Percentiles rank a stretch among this genome's conserved stretches.
Conservation (phyloP, 2,888 invertebrate genomes). For the Ischnura elegans region DNA sequence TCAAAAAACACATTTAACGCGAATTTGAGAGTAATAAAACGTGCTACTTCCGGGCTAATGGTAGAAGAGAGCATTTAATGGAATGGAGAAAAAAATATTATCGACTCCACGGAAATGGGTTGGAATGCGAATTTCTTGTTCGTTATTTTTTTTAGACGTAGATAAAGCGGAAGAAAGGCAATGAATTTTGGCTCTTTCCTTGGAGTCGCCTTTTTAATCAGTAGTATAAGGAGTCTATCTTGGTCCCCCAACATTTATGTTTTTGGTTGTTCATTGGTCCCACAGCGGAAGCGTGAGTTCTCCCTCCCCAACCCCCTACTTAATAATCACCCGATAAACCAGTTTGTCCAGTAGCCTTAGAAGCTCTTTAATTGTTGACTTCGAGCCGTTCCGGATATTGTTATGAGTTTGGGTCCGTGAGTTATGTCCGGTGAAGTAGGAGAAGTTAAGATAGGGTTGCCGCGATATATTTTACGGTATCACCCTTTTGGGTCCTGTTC, state of each 20-base stretch:
- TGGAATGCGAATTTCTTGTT: background rate
- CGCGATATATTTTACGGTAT: background rate
- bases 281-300: background rate
- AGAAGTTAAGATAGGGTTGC: background rate
- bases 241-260: background rate
- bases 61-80: background rate
- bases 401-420: background rate
- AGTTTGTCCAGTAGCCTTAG: background rate
- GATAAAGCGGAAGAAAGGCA: background rate
- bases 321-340: background rate
- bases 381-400: background rate
- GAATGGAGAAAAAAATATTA: background rate
- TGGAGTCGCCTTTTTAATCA: background rate
- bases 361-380: background rate
- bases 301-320: background rate
- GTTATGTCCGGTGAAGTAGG: background rate
- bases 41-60: too few relatives aligned
- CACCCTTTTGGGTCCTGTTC: too few relatives aligned
- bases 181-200: background rate
- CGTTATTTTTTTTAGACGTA: background rate
- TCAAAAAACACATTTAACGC: background rate
- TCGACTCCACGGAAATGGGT: background rate
- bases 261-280: background rate
- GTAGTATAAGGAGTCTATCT: background rate
- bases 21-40: too few relatives aligned